Evolutionary conservation across 2,888 invertebrate species (phyloP).

Genomic region (Hirtodrosophila alboralis): DNA sequence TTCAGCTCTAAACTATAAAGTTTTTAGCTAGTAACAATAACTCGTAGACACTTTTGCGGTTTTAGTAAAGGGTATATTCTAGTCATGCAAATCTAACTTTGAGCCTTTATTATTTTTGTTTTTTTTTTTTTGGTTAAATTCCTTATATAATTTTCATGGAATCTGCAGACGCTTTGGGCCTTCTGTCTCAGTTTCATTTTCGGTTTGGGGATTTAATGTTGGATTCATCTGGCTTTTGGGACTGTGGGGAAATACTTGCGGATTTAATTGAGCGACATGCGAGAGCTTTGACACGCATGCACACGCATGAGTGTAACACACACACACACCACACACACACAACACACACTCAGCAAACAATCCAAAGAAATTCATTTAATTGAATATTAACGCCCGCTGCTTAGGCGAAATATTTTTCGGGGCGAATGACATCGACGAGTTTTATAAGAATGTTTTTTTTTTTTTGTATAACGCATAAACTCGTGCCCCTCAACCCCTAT

Average conservation of each 20-base stretch:
- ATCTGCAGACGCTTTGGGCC: constrained; percentile 55
- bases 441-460: too few relatives aligned
- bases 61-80: too few relatives aligned
- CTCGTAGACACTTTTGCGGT: too few relatives aligned
- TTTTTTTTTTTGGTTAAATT: constrained; percentile 8
- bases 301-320: constrained; percentile 34
- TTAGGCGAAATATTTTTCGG: constrained; percentile 54
- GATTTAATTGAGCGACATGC: constrained; percentile 71
- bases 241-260: constrained; percentile 47
- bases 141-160: constrained; percentile 50
- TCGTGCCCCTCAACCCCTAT: neutral
- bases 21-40: too few relatives aligned
- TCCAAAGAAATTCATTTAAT: constrained; percentile 61
- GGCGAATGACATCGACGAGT: constrained; percentile 43
- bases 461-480: constrained; percentile 28
- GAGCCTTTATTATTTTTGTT: neutral
- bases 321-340: constrained; percentile 3
- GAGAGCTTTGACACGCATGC: constrained; percentile 57
- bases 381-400: constrained; percentile 72
- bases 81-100: too few relatives aligned
- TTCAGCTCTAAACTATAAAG: too few relatives aligned
- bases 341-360: neutral
- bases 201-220: constrained; percentile 12
- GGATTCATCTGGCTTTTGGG: constrained; percentile 26
- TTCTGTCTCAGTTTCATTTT: neutral